Evolutionary conservation across 2,113 vertebrate species (phyloP).

Genomic region (Mungos mungo): DNA sequence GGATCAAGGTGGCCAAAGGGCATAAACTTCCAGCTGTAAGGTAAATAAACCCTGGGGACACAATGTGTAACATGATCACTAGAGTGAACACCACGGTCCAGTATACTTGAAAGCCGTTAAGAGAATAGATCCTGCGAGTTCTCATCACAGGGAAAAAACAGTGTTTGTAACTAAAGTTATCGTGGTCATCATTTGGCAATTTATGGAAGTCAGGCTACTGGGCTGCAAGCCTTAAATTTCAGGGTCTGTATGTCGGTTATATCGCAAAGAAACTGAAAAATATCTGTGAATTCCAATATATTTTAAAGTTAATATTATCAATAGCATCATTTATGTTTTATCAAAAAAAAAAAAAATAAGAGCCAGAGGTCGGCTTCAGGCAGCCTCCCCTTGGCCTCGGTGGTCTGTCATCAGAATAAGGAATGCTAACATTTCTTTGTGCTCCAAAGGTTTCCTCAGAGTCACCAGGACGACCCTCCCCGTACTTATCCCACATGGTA

Average conservation of each 20-base stretch:
- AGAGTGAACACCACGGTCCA: background rate
- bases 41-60: background rate
- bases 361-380: too few species aligned
- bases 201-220: background rate
- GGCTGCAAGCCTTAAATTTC: background rate
- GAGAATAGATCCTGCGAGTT: background rate
- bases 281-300: background rate
- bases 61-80: background rate
- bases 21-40: background rate
- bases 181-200: background rate
- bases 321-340: background rate
- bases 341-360: background rate
- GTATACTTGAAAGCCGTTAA: background rate
- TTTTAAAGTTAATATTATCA: background rate
- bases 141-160: background rate
- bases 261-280: background rate
- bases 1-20: background rate
- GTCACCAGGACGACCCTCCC: background rate
- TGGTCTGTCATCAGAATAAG: background rate
- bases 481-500: background rate
- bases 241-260: background rate
- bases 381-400: accelerated
- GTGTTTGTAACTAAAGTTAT: background rate
- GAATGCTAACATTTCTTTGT: background rate
- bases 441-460: background rate